These are phyloP conservation scores for Pasiphila rectangulata DNA, from an alignment of 2,888 invertebrate species.

Conservation along the genomic window DNA sequence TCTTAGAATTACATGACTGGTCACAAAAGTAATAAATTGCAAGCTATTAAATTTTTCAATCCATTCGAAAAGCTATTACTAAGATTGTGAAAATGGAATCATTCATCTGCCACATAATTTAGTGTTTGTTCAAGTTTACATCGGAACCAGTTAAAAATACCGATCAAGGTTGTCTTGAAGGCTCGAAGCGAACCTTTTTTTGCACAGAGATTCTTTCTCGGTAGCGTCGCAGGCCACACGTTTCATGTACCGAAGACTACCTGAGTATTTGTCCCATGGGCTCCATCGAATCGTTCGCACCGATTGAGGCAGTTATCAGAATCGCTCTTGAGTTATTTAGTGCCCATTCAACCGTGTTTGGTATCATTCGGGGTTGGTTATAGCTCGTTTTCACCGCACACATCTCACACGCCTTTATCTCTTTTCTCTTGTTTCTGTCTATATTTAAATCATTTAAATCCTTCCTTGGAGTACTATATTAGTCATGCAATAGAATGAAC, in stretches of 20 bases:
- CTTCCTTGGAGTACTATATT: slow-evolving; percentile 26
- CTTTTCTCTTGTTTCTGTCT: slow-evolving; percentile 14
- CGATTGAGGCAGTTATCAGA: slow-evolving; percentile 27
- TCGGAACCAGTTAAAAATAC: slow-evolving; percentile 19
- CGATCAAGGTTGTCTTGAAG: slow-evolving; percentile 21
- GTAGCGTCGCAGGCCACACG: slow-evolving; percentile 16
- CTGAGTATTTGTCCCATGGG: slow-evolving; percentile 29
- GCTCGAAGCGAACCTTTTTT: slow-evolving; percentile 18
- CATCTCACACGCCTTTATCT: background rate
- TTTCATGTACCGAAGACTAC: slow-evolving; percentile 23
- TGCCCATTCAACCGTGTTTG: slow-evolving; percentile 18
- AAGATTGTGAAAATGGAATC: slow-evolving; percentile 1
- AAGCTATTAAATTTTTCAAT: slow-evolving; percentile 1
- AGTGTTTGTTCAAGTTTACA: slow-evolving; percentile 3
- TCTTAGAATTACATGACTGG: background rate
- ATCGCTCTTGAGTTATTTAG: slow-evolving; percentile 27
- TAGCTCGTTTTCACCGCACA: background rate
- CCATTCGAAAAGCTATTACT: background rate
- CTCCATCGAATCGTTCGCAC: slow-evolving; percentile 24
- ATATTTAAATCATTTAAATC: background rate
- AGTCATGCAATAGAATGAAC: slow-evolving; percentile 22
- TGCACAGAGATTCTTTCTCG: slow-evolving; percentile 16
- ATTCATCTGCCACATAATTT: slow-evolving; percentile 12
- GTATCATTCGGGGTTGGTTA: slow-evolving; percentile 11
- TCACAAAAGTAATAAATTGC: slow-evolving; percentile 1